Percentiles rank a stretch among this genome's conserved stretches.
These are phyloP conservation scores for Alosa sapidissima DNA, from an alignment of 2,797 vertebrate species.

Conservation along the genomic window DNA sequence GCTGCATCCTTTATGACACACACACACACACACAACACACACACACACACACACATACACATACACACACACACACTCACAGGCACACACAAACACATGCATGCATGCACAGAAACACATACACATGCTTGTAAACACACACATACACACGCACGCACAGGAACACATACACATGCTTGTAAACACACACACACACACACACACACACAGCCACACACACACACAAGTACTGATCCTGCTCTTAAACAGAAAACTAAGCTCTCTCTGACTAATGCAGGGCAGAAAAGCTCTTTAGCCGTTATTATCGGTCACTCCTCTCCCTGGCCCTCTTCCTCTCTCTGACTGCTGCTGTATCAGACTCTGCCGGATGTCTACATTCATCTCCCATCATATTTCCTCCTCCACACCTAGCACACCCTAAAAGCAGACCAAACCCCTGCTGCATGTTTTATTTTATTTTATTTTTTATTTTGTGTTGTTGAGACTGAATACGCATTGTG, in stretches of 20 bases:
- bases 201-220: slow-evolving; percentile 27
- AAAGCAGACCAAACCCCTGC: neutral
- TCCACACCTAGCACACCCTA: neutral
- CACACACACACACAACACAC: slow-evolving; percentile 20
- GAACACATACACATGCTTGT: neutral
- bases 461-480: neutral
- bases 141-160: slow-evolving; percentile 2
- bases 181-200: neutral
- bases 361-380: neutral
- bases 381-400: neutral
- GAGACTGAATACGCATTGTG: neutral
- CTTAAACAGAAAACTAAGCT: slow-evolving; percentile 69
- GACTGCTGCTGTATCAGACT: neutral
- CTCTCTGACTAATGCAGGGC: slow-evolving; percentile 64
- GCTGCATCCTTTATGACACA: slow-evolving; percentile 30
- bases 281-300: slow-evolving; percentile 71
- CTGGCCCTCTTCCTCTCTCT: neutral
- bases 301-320: slow-evolving; percentile 49
- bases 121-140: neutral
- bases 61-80: neutral
- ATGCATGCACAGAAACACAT: neutral
- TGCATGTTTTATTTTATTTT: neutral
- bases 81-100: neutral
- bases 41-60: slow-evolving; percentile 24
- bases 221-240: slow-evolving; percentile 64